Conservation (phyloP, 1,140 invertebrate species). For the Sarcophaga peregrina region DNA sequence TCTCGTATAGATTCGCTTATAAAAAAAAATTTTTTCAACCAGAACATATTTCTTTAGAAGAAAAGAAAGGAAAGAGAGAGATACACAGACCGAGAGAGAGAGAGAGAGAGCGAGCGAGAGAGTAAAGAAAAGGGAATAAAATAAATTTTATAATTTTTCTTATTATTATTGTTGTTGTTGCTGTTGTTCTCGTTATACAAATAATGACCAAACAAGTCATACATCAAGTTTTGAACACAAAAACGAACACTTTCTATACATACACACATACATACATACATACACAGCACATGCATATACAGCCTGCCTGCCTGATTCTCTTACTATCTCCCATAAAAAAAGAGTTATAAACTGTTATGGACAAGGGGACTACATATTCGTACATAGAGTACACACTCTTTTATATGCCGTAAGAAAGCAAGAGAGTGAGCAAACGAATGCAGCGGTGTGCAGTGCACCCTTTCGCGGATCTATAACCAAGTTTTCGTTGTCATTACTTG, state of each 20-base stretch:
- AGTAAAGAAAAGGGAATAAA: neutral
- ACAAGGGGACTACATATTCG: too few relatives aligned
- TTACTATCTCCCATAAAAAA: neutral
- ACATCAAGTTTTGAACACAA: neutral
- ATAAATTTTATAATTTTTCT: neutral
- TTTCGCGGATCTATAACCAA: too few relatives aligned
- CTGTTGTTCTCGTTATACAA: neutral
- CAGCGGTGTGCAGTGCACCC: too few relatives aligned
- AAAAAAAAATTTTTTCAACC: neutral
- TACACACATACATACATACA: neutral
- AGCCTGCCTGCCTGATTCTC: neutral
- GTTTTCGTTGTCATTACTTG: too few relatives aligned
- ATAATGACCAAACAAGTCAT: slow-evolving; percentile 26
- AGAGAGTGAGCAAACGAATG: too few relatives aligned
- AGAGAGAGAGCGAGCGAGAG: neutral
- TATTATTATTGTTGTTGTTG: too few relatives aligned
- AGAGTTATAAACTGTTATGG: too few relatives aligned
- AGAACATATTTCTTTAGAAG: neutral
- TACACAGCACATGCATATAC: too few relatives aligned
- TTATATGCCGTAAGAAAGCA: too few relatives aligned
- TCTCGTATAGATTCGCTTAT: neutral
- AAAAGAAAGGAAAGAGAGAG: neutral
- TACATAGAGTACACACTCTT: too few relatives aligned
- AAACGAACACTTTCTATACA: too few relatives aligned
- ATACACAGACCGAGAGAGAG: too few relatives aligned